A percentile compares a stretch with the other conserved stretches of the same genome.
These are phyloP conservation scores for Montipora foliosa DNA, from an alignment of 64 coral and sea anemone species.

Conservation along the genomic window DNA sequence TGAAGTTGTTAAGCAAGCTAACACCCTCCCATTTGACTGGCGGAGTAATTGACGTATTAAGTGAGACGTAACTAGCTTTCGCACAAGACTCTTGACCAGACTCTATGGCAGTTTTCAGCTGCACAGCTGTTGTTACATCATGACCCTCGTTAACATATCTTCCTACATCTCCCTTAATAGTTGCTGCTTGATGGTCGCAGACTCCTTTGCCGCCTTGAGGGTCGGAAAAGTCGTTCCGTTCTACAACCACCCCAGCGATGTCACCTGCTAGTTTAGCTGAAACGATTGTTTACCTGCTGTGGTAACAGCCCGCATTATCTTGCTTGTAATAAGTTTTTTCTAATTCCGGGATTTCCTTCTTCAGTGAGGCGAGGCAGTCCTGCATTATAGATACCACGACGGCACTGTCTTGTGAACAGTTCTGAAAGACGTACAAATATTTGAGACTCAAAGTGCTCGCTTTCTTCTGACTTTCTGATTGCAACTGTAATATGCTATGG, in stretches of 20 bases:
- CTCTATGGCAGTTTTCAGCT: slow-evolving; percentile 66
- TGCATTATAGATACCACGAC: slow-evolving; percentile 51
- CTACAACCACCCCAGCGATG: slow-evolving; percentile 9
- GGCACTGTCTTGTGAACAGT: slow-evolving; percentile 60
- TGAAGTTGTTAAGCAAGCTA: slow-evolving; percentile 58
- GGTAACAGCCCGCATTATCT: slow-evolving; percentile 79
- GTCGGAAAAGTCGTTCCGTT: slow-evolving; percentile 46
- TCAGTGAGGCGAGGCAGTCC: slow-evolving; percentile 34
- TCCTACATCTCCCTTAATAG: slow-evolving; percentile 32
- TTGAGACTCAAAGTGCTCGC: slow-evolving; percentile 39
- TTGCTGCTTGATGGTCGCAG: slow-evolving; percentile 17
- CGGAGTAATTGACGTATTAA: slow-evolving; percentile 6
- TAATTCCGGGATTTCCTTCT: slow-evolving; percentile 29
- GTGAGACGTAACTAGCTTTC: slow-evolving; percentile 46
- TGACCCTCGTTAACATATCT: slow-evolving; percentile 47
- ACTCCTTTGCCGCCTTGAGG: slow-evolving; percentile 22
- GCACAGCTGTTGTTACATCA: slow-evolving; percentile 30
- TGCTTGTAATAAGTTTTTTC: slow-evolving; percentile 41
- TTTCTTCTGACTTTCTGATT: slow-evolving; percentile 33
- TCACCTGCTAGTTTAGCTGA: neutral
- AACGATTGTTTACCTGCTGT: slow-evolving; percentile 7
- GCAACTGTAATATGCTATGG: slow-evolving; percentile 74
- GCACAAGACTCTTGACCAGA: slow-evolving; percentile 44
- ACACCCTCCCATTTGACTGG: slow-evolving; percentile 65
- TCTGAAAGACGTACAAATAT: slow-evolving; percentile 69